These are phyloP conservation scores for Heliornis fulica DNA, from an alignment of 2,113 vertebrate species.

Conservation along the genomic window DNA sequence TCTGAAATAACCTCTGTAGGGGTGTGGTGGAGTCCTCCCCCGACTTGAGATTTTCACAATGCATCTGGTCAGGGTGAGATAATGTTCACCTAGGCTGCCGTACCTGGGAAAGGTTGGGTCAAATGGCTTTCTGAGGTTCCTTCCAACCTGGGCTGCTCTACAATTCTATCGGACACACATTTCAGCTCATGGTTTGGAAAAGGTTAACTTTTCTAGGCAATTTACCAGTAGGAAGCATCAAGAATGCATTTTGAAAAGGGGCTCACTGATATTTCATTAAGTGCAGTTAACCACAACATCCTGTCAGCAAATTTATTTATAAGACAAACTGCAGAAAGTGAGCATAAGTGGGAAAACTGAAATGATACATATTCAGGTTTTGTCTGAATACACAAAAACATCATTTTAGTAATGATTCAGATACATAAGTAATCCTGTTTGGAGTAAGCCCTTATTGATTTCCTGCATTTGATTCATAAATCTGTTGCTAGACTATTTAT, in stretches of 20 bases:
- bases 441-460: constrained; percentile 16
- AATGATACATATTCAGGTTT: constrained; percentile 30
- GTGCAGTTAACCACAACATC: constrained; percentile 30
- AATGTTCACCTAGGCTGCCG: background rate
- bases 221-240: background rate
- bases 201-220: background rate
- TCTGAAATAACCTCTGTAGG: background rate
- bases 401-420: constrained; percentile 27
- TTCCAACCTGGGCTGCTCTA: background rate
- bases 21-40: background rate
- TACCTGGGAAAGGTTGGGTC: background rate
- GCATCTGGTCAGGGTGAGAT: background rate
- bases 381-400: background rate
- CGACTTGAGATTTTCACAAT: background rate
- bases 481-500: background rate
- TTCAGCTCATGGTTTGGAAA: background rate
- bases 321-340: constrained; percentile 26
- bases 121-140: background rate
- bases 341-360: background rate
- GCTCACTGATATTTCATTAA: constrained; percentile 24
- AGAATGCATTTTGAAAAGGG: constrained; percentile 17
- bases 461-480: constrained; percentile 3
- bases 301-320: constrained; percentile 26
- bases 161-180: background rate
- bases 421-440: background rate